A percentile compares a stretch with the other conserved stretches of the same genome.
These are phyloP conservation scores for Psettodes erumei DNA, from an alignment of 2,113 vertebrate species.

Conservation along the genomic window DNA sequence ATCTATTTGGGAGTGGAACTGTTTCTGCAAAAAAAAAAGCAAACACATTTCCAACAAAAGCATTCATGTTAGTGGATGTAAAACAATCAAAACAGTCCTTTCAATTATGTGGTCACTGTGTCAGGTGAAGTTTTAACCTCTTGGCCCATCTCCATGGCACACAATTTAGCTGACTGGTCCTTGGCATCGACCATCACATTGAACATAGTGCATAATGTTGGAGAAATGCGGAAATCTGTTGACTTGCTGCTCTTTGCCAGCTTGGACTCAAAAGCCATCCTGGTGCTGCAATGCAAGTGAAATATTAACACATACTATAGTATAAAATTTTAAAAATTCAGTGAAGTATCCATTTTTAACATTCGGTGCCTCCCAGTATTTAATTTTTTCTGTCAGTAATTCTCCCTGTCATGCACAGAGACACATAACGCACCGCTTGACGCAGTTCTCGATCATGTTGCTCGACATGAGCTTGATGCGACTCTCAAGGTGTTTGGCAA, in stretches of 20 bases:
- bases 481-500: constrained; percentile 97
- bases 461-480: constrained; percentile 98
- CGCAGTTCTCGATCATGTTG: constrained; percentile 99
- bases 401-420: background rate
- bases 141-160: constrained; percentile 99
- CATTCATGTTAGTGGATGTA: background rate
- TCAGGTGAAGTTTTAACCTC: constrained; percentile 84
- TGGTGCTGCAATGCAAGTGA: constrained; percentile 88
- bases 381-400: constrained; percentile 3
- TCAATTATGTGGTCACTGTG: background rate
- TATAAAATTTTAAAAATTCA: constrained; percentile 21
- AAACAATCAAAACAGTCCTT: background rate
- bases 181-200: constrained; percentile 99
- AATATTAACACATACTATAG: constrained; percentile 5
- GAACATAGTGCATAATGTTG: constrained; percentile 99
- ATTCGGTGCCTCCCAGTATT: constrained; percentile 3
- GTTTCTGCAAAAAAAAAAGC: constrained; percentile 84
- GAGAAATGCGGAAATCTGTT: constrained; percentile 99
- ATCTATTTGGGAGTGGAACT: constrained; percentile 97
- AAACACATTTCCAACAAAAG: constrained; percentile 22
- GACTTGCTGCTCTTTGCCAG: constrained; percentile 98
- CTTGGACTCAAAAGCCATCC: constrained; percentile 99
- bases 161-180: constrained; percentile 99
- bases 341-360: constrained; percentile 4
- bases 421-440: constrained; percentile 89